A percentile compares a stretch with the other conserved stretches of the same genome.
These are phyloP conservation scores for Papilio glaucus DNA, from an alignment of 1,140 invertebrate species.

Conservation along the genomic window DNA sequence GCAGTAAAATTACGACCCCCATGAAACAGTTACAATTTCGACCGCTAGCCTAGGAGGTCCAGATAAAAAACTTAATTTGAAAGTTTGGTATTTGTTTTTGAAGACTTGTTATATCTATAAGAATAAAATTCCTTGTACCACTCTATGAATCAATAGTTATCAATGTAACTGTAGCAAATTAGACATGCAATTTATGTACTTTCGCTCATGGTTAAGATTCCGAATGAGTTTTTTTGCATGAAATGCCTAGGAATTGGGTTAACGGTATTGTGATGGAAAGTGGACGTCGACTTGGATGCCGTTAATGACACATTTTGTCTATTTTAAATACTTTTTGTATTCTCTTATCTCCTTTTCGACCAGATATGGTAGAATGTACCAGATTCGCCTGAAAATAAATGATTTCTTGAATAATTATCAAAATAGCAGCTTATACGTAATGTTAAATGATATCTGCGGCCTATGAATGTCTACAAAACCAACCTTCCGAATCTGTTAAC, in stretches of 20 bases:
- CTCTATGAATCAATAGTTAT: background rate
- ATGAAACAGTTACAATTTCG: too few relatives aligned
- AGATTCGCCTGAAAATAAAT: background rate
- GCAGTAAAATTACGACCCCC: too few relatives aligned
- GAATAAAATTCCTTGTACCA: background rate
- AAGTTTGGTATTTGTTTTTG: too few relatives aligned
- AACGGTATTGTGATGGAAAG: constrained; percentile 26
- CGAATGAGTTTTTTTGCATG: constrained; percentile 20
- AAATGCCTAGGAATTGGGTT: constrained; percentile 8
- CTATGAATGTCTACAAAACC: too few relatives aligned
- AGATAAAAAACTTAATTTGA: too few relatives aligned
- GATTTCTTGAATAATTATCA: too few relatives aligned
- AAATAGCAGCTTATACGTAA: too few relatives aligned
- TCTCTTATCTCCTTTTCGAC: background rate
- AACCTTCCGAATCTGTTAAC: too few relatives aligned
- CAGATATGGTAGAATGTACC: background rate
- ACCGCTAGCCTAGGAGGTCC: too few relatives aligned
- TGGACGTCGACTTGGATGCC: constrained; percentile 15
- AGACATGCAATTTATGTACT: constrained; percentile 9
- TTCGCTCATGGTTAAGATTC: constrained; percentile 23
- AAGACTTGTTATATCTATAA: background rate
- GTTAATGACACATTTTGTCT: constrained; percentile 10
- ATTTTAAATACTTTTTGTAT: constrained; percentile 1
- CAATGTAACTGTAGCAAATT: constrained; percentile 9
- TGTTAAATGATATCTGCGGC: too few relatives aligned